A percentile compares a stretch with the other conserved stretches of the same genome.
Conservation (phyloP, 2,888 invertebrate genomes). For the Odontocolon sp. region DNA sequence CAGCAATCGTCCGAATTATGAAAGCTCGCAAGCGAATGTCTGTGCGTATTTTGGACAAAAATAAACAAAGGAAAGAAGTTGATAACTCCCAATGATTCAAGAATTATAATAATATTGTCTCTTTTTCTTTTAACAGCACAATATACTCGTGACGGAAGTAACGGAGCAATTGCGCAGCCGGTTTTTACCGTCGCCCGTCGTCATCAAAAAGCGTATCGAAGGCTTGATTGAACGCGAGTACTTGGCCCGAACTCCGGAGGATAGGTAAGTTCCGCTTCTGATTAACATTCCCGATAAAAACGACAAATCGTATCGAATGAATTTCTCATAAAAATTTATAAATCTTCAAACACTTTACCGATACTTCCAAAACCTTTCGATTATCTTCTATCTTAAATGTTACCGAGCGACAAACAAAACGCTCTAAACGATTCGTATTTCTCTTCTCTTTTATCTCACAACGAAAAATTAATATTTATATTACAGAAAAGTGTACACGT, state of each 20-base stretch:
- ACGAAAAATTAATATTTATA: conserved; percentile 9
- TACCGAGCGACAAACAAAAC: too few species aligned
- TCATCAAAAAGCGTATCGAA: conserved; percentile 99
- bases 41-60: conserved; percentile 81
- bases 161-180: conserved; percentile 98
- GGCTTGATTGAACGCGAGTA: conserved; percentile 99
- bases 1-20: conserved; percentile 99
- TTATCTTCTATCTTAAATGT: too few species aligned
- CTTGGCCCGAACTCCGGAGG: conserved; percentile 97
- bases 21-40: conserved; percentile 97
- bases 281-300: not conserved
- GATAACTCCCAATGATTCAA: too few species aligned
- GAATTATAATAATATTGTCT: conserved; percentile 31
- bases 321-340: too few species aligned
- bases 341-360: too few species aligned
- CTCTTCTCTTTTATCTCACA: not conserved
- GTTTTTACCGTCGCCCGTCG: conserved; percentile 98
- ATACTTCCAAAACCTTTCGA: too few species aligned
- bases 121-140: conserved; percentile 85
- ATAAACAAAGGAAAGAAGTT: not conserved
- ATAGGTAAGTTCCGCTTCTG: conserved; percentile 83
- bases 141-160: conserved; percentile 97
- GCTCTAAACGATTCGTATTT: too few species aligned
- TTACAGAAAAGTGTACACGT: conserved; percentile 94
- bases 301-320: too few species aligned